Conservation (phyloP, 1,140 invertebrate species). For the Thaumatotibia leucotreta region DNA sequence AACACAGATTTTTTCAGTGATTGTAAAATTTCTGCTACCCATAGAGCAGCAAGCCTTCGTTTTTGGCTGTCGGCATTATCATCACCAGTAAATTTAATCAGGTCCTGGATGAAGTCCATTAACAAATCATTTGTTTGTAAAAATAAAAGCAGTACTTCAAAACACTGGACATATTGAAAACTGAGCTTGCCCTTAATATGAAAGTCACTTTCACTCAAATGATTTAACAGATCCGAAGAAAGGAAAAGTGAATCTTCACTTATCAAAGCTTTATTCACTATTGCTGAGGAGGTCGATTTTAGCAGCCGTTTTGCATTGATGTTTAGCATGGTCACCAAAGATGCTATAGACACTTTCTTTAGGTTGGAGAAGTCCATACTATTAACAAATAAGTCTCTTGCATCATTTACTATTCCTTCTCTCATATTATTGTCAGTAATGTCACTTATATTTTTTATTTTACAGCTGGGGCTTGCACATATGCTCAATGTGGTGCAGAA, state of each 20-base stretch:
- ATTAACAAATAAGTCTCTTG: slow-evolving; percentile 47
- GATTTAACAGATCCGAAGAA: slow-evolving; percentile 46
- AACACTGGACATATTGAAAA: slow-evolving; percentile 55
- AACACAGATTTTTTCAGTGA: slow-evolving; percentile 65
- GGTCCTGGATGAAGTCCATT: slow-evolving; percentile 61
- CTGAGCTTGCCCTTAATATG: slow-evolving; percentile 31
- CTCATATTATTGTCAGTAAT: slow-evolving; percentile 51
- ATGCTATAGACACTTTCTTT: slow-evolving; percentile 43
- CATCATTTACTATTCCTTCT: slow-evolving; percentile 53
- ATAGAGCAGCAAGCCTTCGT: slow-evolving; percentile 72
- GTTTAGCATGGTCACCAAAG: slow-evolving; percentile 43
- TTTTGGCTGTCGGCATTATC: slow-evolving; percentile 46
- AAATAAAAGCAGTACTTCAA: slow-evolving; percentile 76
- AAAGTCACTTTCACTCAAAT: slow-evolving; percentile 33
- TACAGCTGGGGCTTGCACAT: slow-evolving; percentile 46
- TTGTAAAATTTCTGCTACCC: slow-evolving; percentile 74
- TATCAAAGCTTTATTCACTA: slow-evolving; percentile 48
- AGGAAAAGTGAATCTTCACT: slow-evolving; percentile 59
- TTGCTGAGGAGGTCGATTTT: slow-evolving; percentile 23
- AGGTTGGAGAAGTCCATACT: slow-evolving; percentile 44
- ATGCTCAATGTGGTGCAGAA: slow-evolving; percentile 58
- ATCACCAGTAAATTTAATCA: slow-evolving; percentile 68
- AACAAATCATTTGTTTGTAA: slow-evolving; percentile 76
- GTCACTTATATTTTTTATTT: slow-evolving; percentile 55
- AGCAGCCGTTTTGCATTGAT: slow-evolving; percentile 39